A percentile compares a stretch with the other conserved stretches of the same genome.
Conservation (phyloP, 2,797 vertebrate genomes). For the Orestias chungarensis region DNA sequence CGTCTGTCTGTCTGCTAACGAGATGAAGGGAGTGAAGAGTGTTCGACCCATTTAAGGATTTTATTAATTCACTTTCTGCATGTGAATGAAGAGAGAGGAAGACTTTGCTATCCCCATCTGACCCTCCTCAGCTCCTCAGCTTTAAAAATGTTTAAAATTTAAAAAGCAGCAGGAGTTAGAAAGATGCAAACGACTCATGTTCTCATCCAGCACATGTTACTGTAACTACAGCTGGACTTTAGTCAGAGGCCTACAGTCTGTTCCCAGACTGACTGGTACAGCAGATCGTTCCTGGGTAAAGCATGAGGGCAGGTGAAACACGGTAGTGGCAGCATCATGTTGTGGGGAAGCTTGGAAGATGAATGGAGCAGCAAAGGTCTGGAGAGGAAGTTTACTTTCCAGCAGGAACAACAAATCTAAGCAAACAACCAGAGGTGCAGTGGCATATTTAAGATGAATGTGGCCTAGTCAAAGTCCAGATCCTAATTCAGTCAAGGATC, state of each 20-base stretch:
- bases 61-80: slow-evolving; percentile 7
- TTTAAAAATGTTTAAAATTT: not conserved
- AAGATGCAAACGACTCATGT: too few species aligned
- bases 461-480: slow-evolving; percentile 2
- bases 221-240: too few species aligned
- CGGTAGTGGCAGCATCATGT: not conserved
- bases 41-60: slow-evolving; percentile 11
- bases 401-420: not conserved
- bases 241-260: too few species aligned
- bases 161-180: not conserved
- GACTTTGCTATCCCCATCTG: not conserved
- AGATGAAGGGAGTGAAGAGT: slow-evolving; percentile 5
- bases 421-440: too few species aligned
- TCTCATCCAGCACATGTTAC: too few species aligned
- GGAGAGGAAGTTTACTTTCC: not conserved
- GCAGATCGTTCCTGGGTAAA: too few species aligned
- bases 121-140: not conserved
- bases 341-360: not conserved
- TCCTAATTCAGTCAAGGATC: not conserved
- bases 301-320: not conserved
- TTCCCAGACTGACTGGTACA: too few species aligned
- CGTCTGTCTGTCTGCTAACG: not conserved
- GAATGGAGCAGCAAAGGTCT: not conserved
- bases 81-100: slow-evolving; percentile 7
- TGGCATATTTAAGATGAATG: not conserved